Evolutionary conservation across 2,797 vertebrate genomes (phyloP), one percentile per base, ranked within the genome.

Genomic region (Gymnoscopelus braueri): DNA sequence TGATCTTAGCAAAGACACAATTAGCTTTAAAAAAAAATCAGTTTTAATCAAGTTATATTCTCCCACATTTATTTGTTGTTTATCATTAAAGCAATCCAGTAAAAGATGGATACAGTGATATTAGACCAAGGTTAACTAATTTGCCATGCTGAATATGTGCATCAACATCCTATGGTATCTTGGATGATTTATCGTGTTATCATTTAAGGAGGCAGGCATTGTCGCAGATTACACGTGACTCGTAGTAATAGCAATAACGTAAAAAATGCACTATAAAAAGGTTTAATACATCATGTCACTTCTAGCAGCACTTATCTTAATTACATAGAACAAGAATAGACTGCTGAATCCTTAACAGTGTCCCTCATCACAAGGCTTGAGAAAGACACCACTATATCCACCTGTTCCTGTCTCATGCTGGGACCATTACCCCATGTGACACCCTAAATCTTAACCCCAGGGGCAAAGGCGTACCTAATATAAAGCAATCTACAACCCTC

Each of bases 341-440:
- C 55, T 12, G 10, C 19, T 32, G 71, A 72, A 77, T 65, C 75
- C 79, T 87, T 84, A 88, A 87, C 67, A 13, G 29, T n/a, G 47
- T 0, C 23, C 19, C 62, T 72, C 52, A 53, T 68, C 71, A 60
- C 61, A 52, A 50, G 75, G 67, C 74, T 73, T 73, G 65, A 85
- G 79, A 65, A 9, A n/a, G 80, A 82, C 81, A 84, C 69, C 74
- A 64, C 75, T 44, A 44, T 44, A 44, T 89, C 87, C 89, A 91
- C 89, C 89, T 90, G 89, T 90, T 91, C 80, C 39, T 56, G 77
- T 52, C 77, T 83, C 75, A 78, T 80, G 82, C 70, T 66, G 76
- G 73, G 84, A 74, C 65, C 68, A 44, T 44, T 44, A 44, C 39
- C 39, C 39, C 39, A 10, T 44, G 7, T 44, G 39, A 10, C 39